These are phyloP conservation scores for Ferrisia virgata DNA, from an alignment of 2,888 invertebrate genomes.

Conservation along the genomic window DNA sequence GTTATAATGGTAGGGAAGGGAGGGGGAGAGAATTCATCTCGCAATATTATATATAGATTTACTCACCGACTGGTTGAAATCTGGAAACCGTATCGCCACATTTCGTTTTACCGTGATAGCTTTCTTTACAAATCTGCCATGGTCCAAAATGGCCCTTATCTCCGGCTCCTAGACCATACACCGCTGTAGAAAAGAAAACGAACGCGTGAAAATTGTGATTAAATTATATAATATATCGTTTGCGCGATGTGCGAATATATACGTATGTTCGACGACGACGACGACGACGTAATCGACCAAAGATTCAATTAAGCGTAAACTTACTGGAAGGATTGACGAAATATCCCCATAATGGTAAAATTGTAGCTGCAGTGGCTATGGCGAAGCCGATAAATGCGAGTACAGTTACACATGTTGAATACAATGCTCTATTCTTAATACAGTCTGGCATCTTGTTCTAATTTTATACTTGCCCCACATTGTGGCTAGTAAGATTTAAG, in stretches of 20 bases:
- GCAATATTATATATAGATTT: not conserved
- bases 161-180: constrained; percentile 54
- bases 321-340: constrained; percentile 70
- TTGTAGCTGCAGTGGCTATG: constrained; percentile 77
- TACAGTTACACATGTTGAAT: constrained; percentile 66
- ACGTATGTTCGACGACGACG: no score
- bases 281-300: not conserved
- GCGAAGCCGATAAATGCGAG: constrained; percentile 76
- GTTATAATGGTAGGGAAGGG: no score
- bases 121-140: constrained; percentile 79
- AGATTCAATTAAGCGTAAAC: constrained; percentile 50
- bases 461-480: constrained; percentile 49
- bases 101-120: constrained; percentile 76
- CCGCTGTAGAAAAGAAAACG: not conserved
- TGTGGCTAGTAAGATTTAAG: constrained; percentile 44
- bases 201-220: not conserved
- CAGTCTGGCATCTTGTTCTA: constrained; percentile 55
- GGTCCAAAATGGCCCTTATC: constrained; percentile 85
- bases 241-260: not conserved
- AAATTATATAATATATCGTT: not conserved
- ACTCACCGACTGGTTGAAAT: constrained; percentile 74
- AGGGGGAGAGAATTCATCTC: not conserved
- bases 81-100: constrained; percentile 75
- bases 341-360: constrained; percentile 83
- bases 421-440: constrained; percentile 60